Evolutionary conservation across 2,113 vertebrate genomes (phyloP).

Genomic region (Lonchura striata): DNA sequence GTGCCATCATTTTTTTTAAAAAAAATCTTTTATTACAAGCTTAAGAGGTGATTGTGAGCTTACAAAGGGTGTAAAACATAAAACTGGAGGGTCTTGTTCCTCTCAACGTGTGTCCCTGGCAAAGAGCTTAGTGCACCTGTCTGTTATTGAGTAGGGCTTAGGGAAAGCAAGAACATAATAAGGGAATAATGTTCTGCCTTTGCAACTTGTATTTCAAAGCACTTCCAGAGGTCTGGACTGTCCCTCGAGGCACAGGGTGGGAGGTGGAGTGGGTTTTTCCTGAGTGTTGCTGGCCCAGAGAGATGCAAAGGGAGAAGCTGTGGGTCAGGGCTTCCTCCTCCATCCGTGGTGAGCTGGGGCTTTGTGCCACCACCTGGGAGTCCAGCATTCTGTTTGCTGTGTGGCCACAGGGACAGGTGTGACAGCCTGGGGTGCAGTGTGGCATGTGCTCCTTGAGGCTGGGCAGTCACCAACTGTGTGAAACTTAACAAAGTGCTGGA

Average conservation of each 20-base stretch:
- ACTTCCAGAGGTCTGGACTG: not conserved
- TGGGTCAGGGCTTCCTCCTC: not conserved
- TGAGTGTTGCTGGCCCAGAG: not conserved
- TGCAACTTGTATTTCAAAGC: constrained; percentile 44
- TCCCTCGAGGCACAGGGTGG: not conserved
- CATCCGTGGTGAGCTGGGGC: not conserved
- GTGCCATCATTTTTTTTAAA: constrained; percentile 36
- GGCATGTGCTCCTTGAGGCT: not conserved
- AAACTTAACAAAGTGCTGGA: not conserved
- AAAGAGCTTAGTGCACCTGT: constrained; percentile 50
- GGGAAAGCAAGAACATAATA: not conserved
- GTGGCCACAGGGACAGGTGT: not conserved
- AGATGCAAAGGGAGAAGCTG: not conserved
- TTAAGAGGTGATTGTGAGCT: not conserved
- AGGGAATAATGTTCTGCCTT: constrained; percentile 4
- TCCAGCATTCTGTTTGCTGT: not conserved
- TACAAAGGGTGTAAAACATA: not conserved
- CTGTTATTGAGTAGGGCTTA: constrained; percentile 20
- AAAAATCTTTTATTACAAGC: not conserved
- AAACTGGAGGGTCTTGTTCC: constrained; percentile 27
- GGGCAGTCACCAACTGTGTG: not conserved
- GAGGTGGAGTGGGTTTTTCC: not conserved
- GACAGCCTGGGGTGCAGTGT: not conserved
- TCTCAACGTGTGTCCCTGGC: not conserved
- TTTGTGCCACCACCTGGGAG: not conserved